These are phyloP conservation scores for Athene cunicularia DNA, from an alignment of 2,113 vertebrate genomes.

Conservation along the genomic window DNA sequence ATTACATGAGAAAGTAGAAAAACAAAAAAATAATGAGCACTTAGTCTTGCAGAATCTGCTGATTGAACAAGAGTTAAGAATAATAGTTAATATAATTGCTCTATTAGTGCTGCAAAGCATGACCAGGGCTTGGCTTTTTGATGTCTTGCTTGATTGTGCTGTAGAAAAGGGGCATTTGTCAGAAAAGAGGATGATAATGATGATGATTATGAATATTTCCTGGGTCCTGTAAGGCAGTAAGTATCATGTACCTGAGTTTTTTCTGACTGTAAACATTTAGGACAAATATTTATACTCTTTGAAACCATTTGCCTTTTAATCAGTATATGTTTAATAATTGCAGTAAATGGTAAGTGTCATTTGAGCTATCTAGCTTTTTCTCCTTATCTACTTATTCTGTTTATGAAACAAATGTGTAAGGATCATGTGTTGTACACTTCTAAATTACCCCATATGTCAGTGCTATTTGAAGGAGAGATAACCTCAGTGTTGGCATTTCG, in stretches of 20 bases:
- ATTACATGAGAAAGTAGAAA: not conserved
- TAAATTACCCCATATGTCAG: slow-evolving; percentile 12
- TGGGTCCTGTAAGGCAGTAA: not conserved
- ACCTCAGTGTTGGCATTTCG: slow-evolving; percentile 6
- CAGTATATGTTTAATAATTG: not conserved
- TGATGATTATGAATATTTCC: not conserved
- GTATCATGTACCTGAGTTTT: not conserved
- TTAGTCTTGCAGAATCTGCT: slow-evolving; percentile 15
- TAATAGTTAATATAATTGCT: slow-evolving; percentile 26
- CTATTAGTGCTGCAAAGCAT: slow-evolving; percentile 5
- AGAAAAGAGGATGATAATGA: not conserved
- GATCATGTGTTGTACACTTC: not conserved
- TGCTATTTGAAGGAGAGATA: slow-evolving; percentile 17
- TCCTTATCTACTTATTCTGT: slow-evolving; percentile 28
- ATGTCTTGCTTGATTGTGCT: not conserved
- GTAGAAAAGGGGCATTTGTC: not conserved
- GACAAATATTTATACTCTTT: not conserved
- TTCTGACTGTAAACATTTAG: not conserved
- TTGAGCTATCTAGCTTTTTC: not conserved
- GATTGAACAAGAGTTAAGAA: not conserved
- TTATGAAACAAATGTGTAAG: slow-evolving; percentile 45
- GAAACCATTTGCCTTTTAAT: not conserved
- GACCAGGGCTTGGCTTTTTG: not conserved
- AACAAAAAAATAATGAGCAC: not conserved
- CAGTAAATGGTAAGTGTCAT: not conserved